A percentile compares a stretch with the other conserved stretches of the same genome.
Conservation (phyloP, 2,113 vertebrate genomes). For the Erythrocebus patas region DNA sequence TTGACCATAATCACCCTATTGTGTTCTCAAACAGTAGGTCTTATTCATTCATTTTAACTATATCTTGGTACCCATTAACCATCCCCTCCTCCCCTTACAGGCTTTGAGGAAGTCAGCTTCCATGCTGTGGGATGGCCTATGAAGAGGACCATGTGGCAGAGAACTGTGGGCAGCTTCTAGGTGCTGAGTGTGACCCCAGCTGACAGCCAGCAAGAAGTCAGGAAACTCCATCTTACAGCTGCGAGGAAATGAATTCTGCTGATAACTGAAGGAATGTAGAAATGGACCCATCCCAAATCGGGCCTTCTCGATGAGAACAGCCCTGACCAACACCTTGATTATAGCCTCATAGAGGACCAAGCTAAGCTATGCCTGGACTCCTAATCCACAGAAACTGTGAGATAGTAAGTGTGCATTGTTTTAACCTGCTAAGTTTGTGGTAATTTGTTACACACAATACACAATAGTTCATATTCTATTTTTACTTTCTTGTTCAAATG, state of each 20-base stretch:
- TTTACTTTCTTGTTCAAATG: neutral
- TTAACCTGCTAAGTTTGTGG: neutral
- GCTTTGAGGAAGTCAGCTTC: neutral
- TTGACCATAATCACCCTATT: no score
- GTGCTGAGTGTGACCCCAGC: neutral
- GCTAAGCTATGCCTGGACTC: neutral
- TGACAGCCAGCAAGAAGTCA: neutral
- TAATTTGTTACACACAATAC: neutral
- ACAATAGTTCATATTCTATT: neutral
- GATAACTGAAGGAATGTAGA: neutral
- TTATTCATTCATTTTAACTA: no score
- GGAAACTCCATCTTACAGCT: neutral
- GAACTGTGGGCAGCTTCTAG: neutral
- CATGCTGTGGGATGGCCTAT: neutral
- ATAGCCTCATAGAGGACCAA: neutral
- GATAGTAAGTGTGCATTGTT: neutral
- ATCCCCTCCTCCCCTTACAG: neutral
- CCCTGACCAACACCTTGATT: neutral
- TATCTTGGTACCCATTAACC: no score
- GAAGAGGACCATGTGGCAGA: no score
- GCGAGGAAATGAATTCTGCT: neutral
- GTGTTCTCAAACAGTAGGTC: no score
- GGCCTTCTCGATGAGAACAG: neutral
- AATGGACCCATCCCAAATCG: neutral
- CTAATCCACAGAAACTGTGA: neutral